Base-by-base conservation (phyloP, 2,888 invertebrate species). In the Ichneumoninae sp. region DNA sequence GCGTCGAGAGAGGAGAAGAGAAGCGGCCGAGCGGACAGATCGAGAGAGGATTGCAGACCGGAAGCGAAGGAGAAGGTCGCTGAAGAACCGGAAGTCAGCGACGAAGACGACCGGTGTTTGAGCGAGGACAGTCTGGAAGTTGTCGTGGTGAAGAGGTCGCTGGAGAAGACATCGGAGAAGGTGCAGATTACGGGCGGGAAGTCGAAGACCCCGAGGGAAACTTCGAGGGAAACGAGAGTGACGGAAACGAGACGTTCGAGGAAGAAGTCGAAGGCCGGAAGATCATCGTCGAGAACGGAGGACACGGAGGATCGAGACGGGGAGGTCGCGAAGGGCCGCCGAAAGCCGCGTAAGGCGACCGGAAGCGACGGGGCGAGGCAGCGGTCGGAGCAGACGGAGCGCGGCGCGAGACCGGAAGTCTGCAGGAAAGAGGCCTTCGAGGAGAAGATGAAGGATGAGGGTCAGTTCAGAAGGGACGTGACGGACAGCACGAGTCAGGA, bases 51-150 rank as follows among this genome's bases (percentile, higher is more conserved):
- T 93, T 94, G 87, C 94, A 94, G 75, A 94, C 93, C 94, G 90
- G 93, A 94, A 87, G 86, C 94, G 94, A 93, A 91, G 88, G 57
- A 86, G 87, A 50, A 93, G 93, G 71, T 86, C 2, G 10, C 7
- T 88, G 85, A 81, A 88, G 36, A 77, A 30, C 36, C 16, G 10
- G 82, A 80, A 16, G 88, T 82, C 60, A 86, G 84, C 44, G 93
- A 94, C 79, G 92, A 91, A 50, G 86, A 88, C 54, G 88, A 88
- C 16, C 89, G 88, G 75, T 90, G 88, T 87, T 88, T 91, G 54
- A 92, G 93, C 86, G 92, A 92, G 66, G 91, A 93, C 88, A 90
- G 94, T 93, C 90, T 91, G 86, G 91, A 93, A 85, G 91, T 93
- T 40, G 90, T 94, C 13, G 90, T 93, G 26, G 91, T 92, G 33